A percentile compares a stretch with the other conserved stretches of the same genome.
Evolutionary conservation across 2,113 vertebrate species (phyloP).

Genomic region (Phaetusa simplex): DNA sequence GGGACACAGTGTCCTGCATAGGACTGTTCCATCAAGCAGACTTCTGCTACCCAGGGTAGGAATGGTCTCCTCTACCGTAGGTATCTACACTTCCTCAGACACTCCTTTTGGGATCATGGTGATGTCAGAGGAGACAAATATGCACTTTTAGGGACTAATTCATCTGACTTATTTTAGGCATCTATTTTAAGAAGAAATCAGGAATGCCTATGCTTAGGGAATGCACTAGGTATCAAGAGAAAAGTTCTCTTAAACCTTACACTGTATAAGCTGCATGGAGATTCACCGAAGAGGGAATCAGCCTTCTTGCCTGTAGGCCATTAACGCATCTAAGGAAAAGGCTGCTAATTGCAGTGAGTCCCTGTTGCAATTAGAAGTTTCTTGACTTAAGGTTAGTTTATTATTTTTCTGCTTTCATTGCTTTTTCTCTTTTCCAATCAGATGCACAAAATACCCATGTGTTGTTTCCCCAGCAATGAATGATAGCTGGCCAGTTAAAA

Average conservation of each 20-base stretch:
- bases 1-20: neutral
- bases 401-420: neutral
- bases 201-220: neutral
- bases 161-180: neutral
- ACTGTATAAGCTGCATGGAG: neutral
- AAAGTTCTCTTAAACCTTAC: neutral
- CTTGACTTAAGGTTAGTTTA: neutral
- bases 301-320: neutral
- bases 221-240: neutral
- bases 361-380: neutral
- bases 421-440: neutral
- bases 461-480: neutral
- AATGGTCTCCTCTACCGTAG: neutral
- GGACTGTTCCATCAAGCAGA: neutral
- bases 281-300: neutral
- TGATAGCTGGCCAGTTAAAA: neutral
- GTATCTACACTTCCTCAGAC: neutral
- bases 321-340: neutral
- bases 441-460: neutral
- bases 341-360: neutral
- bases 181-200: neutral
- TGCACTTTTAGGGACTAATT: neutral
- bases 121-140: neutral
- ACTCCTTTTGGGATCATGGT: neutral
- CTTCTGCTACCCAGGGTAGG: neutral